Percentiles rank a stretch among this genome's conserved stretches.
phyloP scores from a whole-genome alignment of 1,140 invertebrate genomes.

The Euwallacea fornicatus region DNA sequence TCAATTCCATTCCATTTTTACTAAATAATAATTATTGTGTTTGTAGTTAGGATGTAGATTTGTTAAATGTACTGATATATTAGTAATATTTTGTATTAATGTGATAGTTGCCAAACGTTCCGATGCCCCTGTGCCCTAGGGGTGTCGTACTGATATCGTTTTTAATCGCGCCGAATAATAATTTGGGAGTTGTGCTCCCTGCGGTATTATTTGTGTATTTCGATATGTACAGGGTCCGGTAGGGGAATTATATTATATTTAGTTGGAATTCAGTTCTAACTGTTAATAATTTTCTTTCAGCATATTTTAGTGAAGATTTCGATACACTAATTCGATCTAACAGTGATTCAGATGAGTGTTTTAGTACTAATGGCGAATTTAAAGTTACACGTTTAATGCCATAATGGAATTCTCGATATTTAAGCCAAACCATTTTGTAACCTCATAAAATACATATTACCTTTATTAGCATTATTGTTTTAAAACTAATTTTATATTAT shows the following conservation, averaged over 20 bases:
- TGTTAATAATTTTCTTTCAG: not conserved
- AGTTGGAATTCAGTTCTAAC: not conserved
- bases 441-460: conserved; percentile 14
- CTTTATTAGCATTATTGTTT: too few relatives aligned
- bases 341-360: not conserved
- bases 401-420: conserved; percentile 12
- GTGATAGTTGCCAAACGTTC: conserved; percentile 2
- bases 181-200: not conserved
- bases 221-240: not conserved
- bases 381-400: not conserved
- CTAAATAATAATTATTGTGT: not conserved
- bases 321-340: not conserved
- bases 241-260: not conserved
- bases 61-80: conserved; percentile 1
- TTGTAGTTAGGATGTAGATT: not conserved
- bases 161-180: too few relatives aligned
- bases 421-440: conserved; percentile 31
- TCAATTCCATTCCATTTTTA: conserved; percentile 14
- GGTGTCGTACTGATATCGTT: too few relatives aligned
- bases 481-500: too few relatives aligned
- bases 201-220: not conserved
- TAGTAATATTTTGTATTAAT: conserved; percentile 3
- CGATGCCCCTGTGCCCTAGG: too few relatives aligned
- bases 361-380: not conserved
- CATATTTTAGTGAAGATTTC: too few relatives aligned